Conservation (phyloP, 2,113 vertebrate genomes). For the Tenrec ecaudatus region DNA sequence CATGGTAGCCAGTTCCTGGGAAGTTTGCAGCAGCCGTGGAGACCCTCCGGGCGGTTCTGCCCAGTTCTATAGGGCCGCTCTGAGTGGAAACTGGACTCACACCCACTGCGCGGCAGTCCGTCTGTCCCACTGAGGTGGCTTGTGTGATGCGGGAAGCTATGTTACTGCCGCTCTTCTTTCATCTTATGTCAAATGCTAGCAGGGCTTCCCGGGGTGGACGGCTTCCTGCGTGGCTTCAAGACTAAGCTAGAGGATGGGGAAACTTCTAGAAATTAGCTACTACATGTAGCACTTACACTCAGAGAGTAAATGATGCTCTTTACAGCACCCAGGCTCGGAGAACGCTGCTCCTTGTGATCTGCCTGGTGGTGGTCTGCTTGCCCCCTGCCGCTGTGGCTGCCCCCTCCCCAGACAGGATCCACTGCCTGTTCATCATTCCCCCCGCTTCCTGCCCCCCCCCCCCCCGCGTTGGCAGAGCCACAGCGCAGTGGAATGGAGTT, state of each 20-base stretch:
- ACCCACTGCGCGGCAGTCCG: no score
- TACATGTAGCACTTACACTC: no score
- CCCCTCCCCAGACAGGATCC: neutral
- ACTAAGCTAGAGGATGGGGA: neutral
- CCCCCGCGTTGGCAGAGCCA: neutral
- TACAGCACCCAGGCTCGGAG: no score
- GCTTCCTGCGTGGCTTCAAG: neutral
- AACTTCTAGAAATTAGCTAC: neutral
- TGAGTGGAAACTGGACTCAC: no score
- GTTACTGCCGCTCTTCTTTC: neutral
- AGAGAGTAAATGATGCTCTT: no score
- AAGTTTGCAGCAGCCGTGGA: neutral
- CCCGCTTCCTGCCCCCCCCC: no score
- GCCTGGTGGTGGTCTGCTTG: fast-evolving
- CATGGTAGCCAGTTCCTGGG: no score
- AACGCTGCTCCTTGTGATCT: fast-evolving
- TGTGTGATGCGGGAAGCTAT: no score
- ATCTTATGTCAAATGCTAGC: neutral
- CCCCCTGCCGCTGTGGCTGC: no score
- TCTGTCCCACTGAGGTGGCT: no score
- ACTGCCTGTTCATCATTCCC: fast-evolving
- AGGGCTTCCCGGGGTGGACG: neutral
- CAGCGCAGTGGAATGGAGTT: neutral
- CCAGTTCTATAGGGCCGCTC: neutral
- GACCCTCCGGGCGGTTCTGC: neutral